These are phyloP conservation scores for Verasper variegatus DNA, from an alignment of 2,113 vertebrate species.

Conservation along the genomic window DNA sequence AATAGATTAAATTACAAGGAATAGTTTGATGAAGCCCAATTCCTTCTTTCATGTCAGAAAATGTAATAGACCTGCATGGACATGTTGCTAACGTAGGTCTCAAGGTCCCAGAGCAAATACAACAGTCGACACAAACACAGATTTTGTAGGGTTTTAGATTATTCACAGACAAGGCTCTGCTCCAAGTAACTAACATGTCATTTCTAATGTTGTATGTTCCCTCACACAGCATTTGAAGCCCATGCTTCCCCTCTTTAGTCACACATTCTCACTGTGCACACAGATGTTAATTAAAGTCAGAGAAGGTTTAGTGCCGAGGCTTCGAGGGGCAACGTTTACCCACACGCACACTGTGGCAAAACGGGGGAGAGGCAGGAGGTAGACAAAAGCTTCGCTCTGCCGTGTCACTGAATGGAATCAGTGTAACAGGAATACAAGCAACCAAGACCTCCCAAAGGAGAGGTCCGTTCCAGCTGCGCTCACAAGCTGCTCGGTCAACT, in stretches of 20 bases:
- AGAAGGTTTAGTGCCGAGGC: background rate
- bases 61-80: background rate
- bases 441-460: background rate
- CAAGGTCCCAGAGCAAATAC: background rate
- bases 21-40: background rate
- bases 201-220: background rate
- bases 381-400: background rate
- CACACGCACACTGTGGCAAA: background rate
- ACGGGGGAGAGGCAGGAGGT: background rate
- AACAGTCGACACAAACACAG: background rate
- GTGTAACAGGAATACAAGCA: background rate
- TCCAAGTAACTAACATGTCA: background rate
- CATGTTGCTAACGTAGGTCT: background rate
- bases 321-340: background rate
- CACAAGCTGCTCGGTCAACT: background rate
- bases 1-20: background rate
- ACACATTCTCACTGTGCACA: slow-evolving; percentile 10
- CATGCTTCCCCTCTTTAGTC: background rate
- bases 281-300: slow-evolving; percentile 28
- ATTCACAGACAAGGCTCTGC: background rate
- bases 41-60: background rate
- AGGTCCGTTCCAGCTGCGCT: background rate
- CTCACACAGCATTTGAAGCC: background rate
- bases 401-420: background rate
- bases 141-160: background rate